Percentiles rank a stretch among this genome's conserved stretches.
phyloP scores from a whole-genome alignment of 2,113 vertebrate species.

The Poecile atricapillus region DNA sequence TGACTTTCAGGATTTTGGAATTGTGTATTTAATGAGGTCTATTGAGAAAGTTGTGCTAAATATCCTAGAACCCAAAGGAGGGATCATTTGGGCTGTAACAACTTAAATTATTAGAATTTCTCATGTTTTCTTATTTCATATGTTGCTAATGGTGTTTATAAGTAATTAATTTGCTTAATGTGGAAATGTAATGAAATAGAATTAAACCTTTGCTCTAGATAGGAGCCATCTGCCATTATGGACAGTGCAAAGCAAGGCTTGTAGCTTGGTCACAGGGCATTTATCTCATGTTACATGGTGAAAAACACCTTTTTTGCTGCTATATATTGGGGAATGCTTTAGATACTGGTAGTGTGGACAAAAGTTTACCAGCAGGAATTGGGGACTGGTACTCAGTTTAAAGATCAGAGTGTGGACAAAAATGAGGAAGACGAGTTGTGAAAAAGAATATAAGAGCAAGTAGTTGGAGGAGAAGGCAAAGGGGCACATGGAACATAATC shows the following conservation, averaged over 20 bases:
- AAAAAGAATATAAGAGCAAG: not conserved
- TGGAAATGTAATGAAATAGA: not conserved
- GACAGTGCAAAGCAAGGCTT: not conserved
- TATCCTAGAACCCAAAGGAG: not conserved
- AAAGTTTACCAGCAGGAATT: not conserved
- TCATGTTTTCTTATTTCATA: not conserved
- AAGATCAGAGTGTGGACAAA: not conserved
- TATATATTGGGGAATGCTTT: not conserved
- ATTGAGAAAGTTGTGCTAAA: not conserved
- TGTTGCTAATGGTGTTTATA: not conserved
- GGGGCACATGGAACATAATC: not conserved
- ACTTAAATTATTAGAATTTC: not conserved
- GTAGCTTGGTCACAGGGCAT: not conserved
- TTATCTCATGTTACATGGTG: not conserved
- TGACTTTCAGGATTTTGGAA: not conserved
- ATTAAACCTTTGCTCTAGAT: not conserved
- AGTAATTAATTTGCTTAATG: not conserved
- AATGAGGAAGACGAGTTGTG: not conserved
- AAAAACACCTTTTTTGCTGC: not conserved
- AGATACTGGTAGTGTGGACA: not conserved
- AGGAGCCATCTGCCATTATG: not conserved
- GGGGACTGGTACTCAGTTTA: not conserved
- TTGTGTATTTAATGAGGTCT: accelerated
- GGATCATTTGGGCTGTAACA: not conserved
- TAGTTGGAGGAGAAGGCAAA: not conserved